A percentile compares a stretch with the other conserved stretches of the same genome.
phyloP scores from a whole-genome alignment of 1,140 invertebrate species.

The Ceratosolen fusciceps region DNA sequence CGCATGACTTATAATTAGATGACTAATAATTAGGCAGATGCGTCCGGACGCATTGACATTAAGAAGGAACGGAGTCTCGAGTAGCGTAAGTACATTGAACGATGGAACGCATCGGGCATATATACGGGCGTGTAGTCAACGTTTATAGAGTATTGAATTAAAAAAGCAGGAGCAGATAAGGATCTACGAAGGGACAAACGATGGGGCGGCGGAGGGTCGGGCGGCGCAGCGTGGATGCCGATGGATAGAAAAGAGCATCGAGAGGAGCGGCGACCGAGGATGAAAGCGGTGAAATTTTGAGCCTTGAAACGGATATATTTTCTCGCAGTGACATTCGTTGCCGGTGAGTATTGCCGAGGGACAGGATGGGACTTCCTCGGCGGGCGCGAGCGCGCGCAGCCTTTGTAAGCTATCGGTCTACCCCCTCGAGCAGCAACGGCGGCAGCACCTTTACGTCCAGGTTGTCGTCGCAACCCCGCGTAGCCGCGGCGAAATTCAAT shows the following conservation, averaged over 20 bases:
- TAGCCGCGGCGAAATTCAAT: constrained; percentile 64
- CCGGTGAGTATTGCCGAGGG: too few relatives aligned
- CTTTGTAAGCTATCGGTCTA: constrained; percentile 70
- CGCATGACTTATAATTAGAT: too few relatives aligned
- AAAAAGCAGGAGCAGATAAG: constrained; percentile 6
- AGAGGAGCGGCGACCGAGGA: neutral
- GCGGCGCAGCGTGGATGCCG: neutral
- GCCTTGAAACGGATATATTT: constrained; percentile 72
- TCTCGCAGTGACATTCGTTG: constrained; percentile 69
- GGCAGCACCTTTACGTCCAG: constrained; percentile 48
- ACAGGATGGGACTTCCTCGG: constrained; percentile 28
- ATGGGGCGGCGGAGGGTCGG: neutral
- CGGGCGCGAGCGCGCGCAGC: too few relatives aligned
- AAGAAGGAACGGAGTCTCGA: neutral
- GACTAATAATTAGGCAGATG: too few relatives aligned
- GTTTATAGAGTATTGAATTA: neutral
- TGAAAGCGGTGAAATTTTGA: constrained; percentile 56
- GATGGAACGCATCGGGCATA: neutral
- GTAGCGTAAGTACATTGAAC: neutral
- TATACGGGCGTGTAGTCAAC: neutral
- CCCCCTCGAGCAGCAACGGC: constrained; percentile 63
- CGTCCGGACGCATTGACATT: too few relatives aligned
- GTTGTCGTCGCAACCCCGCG: constrained; percentile 33
- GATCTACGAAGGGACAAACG: neutral
- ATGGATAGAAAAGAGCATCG: constrained; percentile 10